Base-by-base conservation (phyloP, 2,113 vertebrate species). In the Vireo altiloquus region DNA sequence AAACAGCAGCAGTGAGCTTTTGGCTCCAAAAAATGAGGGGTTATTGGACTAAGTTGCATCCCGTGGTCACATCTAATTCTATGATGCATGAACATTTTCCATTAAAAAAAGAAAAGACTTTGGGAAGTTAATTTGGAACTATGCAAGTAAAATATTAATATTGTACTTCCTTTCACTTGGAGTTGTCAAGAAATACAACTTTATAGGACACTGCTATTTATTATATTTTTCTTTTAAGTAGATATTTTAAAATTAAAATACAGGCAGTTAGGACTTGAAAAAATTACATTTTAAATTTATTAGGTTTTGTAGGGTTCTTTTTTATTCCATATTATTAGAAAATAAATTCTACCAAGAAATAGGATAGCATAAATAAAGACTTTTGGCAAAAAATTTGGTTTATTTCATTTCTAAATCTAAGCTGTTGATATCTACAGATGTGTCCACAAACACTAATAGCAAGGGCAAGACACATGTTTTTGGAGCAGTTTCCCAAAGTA, bases 401-500 rank as follows among this genome's bases (percentile, higher is more conserved):
- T 44, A 11, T 17, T 75, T 81, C 1, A 76, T 66, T 92, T 95
- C 81, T 35, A 86, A 53, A 81, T 59, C 21, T 59, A 74, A 81
- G 44, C 5, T 83, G 35, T 64, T 89, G 44, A 60, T 75, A 52
- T 8, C 17, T 75, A 30, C 39, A 75, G 39, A 19, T 77, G 56
- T 13, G 17, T 52, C 59, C 52, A 56, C 21, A 64, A 82, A 64
- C 63, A 75, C 35, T 81, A 83, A 75, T 37, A 87, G 25, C 31
- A 90, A 87, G 64, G 86, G 63, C 56, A 89, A 92, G 72, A 60
- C 5, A 28, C 56, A 82, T 31, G 69, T 72, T 64, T 19, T 70
- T 83, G 69, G 54, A 96, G n/a, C 39, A 56, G 56, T 92, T 94
- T 87, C 30, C 30, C 33, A 78, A 82, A 94, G 74, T 88, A 94